A percentile compares a stretch with the other conserved stretches of the same genome.
Evolutionary conservation across 2,113 vertebrate species (phyloP).

Genomic region (Lycaon pictus): DNA sequence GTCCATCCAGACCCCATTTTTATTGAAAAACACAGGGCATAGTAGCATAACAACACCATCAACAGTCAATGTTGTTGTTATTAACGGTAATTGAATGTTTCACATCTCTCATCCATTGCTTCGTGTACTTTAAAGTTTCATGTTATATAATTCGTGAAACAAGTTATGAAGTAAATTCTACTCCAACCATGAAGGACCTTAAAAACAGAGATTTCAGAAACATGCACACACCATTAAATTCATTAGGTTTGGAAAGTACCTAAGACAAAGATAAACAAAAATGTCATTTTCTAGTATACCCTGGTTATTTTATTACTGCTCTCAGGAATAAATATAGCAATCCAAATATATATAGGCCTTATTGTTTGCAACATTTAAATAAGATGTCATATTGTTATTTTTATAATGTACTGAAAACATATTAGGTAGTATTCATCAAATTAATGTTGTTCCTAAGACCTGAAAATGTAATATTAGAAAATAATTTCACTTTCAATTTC

Average conservation of each 20-base stretch:
- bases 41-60: not conserved
- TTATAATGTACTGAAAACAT: not conserved
- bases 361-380: not conserved
- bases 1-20: not conserved
- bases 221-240: not conserved
- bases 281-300: not conserved
- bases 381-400: not conserved
- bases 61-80: not conserved
- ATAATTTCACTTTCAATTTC: not conserved
- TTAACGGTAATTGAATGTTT: not conserved
- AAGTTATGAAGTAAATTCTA: not conserved
- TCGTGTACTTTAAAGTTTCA: not conserved
- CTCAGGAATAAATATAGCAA: not conserved
- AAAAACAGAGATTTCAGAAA: not conserved
- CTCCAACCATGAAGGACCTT: not conserved
- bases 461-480: not conserved
- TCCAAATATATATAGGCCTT: not conserved
- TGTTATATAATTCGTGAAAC: not conserved
- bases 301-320: not conserved
- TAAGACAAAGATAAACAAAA: not conserved
- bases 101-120: not conserved
- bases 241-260: not conserved
- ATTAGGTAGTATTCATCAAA: not conserved
- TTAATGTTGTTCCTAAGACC: not conserved
- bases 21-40: not conserved